Base-by-base conservation (phyloP, 1,140 invertebrate species). In the Sminthurides bifidus region DNA sequence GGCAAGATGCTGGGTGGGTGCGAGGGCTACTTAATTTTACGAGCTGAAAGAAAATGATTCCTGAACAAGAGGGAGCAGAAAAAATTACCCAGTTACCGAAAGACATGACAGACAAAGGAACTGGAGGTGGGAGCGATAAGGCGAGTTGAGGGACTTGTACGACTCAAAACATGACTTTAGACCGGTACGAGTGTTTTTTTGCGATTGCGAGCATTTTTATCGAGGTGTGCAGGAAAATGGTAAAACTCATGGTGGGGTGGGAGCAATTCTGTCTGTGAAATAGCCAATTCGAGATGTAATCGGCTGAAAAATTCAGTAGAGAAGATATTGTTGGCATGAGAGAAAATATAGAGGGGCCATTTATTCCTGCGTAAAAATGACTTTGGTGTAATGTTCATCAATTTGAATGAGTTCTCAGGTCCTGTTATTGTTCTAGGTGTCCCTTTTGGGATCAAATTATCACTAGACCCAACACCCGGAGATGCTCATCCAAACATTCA, bases 211-310 rank as follows among this genome's bases (percentile, higher is more conserved):
- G 45, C 17, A 14, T 46, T 33, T 49, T 38, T 37, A 49, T 56
- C 49, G 49, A 49, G 46, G 45, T 33, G 46, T 38, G 46, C 29
- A 37, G 35, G 27, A 26, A 56, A 46, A 56, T 49, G 45, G 54
- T n/a, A 35, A 49, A 19, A 48, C 38, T 46, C 31, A 23, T 46
- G 54, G 54, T 56, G 54, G 46, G 46, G 53, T 46, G 27, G n/a
- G 53, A 46, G 53, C 53, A 40, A 56, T 49, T 51, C 40, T 60
- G 46, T 55, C 37, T 38, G 43, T 54, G 58, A 60, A 60, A 56
- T 60, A 52, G 52, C 52, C 58, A 60, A 60, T 60, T 60, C 56
- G 54, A 56, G 46, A 60, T 52, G 58, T 55, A 54, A 54, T 54
- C 40, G 21, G 58, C 35, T 60, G 46, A 60, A 60, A 54, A 56